These are phyloP conservation scores for Capra hircus DNA, from an alignment of 2,113 vertebrate genomes.

Conservation along the genomic window DNA sequence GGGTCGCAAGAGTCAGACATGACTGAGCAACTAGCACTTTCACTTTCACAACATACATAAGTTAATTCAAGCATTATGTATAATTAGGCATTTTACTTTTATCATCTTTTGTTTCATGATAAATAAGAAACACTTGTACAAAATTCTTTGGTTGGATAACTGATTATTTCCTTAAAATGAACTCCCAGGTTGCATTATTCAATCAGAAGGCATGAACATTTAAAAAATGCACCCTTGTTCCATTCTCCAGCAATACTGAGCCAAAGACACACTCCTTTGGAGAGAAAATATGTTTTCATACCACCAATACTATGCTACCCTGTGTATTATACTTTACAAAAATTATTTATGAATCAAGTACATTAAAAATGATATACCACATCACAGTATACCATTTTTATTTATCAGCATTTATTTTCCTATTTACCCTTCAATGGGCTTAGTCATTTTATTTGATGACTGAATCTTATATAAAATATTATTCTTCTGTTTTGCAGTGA, in stretches of 20 bases:
- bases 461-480: not conserved
- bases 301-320: not conserved
- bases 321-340: not conserved
- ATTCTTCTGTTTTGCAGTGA: conserved; percentile 6
- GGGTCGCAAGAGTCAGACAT: not conserved
- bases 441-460: conserved; percentile 18
- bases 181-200: not conserved
- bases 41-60: not conserved
- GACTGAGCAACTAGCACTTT: not conserved
- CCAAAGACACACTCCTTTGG: not conserved
- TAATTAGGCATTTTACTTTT: not conserved
- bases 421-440: not conserved
- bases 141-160: not conserved
- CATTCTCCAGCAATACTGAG: not conserved
- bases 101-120: not conserved
- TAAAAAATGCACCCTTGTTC: not conserved
- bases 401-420: conserved; percentile 37
- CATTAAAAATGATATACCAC: not conserved
- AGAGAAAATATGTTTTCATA: not conserved
- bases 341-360: not conserved
- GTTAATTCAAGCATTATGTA: not conserved
- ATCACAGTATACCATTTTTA: not conserved
- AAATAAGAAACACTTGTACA: not conserved
- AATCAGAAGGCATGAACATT: not conserved
- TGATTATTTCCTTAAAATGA: not conserved